Percentiles rank a stretch among this genome's conserved stretches.
Evolutionary conservation across 2,797 vertebrate species (phyloP).

Genomic region (Zalophus californianus): DNA sequence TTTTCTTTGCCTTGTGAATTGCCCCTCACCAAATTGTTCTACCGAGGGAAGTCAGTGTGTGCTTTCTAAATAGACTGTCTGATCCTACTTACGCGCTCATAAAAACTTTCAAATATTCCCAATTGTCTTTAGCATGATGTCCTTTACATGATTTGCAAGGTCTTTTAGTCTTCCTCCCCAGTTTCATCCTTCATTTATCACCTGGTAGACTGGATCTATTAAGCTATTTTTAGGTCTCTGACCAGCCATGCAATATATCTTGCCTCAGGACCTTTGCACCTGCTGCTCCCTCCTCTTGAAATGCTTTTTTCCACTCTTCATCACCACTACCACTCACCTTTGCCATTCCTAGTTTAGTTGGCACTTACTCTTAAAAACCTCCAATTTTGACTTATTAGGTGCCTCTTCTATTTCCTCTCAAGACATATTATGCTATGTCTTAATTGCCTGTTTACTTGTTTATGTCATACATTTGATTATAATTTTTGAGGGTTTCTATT

Average conservation of each 20-base stretch:
- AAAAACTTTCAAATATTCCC: not conserved
- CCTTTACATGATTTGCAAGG: not conserved
- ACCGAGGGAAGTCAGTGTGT: not conserved
- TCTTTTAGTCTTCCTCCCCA: not conserved
- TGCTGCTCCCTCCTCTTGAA: not conserved
- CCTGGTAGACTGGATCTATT: too few species aligned
- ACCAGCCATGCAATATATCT: not conserved
- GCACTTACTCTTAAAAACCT: not conserved
- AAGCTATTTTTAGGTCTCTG: not conserved
- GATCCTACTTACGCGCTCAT: not conserved
- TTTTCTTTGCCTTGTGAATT: not conserved
- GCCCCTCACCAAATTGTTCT: not conserved
- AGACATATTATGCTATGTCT: not conserved
- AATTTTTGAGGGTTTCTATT: not conserved
- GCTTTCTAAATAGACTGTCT: slow-evolving; percentile 55
- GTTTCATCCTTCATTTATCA: not conserved
- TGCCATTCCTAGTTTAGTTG: not conserved
- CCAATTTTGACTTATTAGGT: not conserved
- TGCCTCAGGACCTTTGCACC: not conserved
- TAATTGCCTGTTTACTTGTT: not conserved
- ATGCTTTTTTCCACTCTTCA: not conserved
- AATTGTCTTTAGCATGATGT: not conserved
- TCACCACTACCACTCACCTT: not conserved
- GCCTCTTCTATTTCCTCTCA: not conserved
- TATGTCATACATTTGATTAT: not conserved